Evolutionary conservation across 2,113 vertebrate genomes (phyloP).

Genomic region (Acanthochromis polyacanthus): DNA sequence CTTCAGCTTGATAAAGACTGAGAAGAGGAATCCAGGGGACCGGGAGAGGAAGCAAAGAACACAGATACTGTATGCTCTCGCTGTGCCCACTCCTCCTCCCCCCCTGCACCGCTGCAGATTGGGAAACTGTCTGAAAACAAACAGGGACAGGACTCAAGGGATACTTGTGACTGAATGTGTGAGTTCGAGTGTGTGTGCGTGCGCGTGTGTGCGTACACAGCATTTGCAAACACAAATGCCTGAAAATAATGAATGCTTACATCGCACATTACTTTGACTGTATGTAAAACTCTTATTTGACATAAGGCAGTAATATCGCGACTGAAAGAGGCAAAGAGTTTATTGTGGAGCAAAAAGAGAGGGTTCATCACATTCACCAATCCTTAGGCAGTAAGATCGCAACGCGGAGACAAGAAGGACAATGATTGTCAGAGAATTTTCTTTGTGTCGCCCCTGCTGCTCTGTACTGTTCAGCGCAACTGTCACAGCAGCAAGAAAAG

Average conservation of each 20-base stretch:
- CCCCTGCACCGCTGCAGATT: constrained; percentile 60
- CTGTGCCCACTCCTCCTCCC: constrained; percentile 43
- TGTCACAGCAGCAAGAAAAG: constrained; percentile 43
- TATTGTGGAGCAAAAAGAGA: constrained; percentile 32
- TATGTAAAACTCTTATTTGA: constrained; percentile 20
- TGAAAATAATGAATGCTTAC: constrained; percentile 44
- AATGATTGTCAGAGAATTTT: constrained; percentile 39
- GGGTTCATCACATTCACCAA: constrained; percentile 39
- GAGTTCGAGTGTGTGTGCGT: constrained; percentile 16
- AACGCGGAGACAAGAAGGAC: constrained; percentile 40
- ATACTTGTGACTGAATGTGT: constrained; percentile 55
- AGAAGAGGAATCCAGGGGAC: constrained; percentile 61
- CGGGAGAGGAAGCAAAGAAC: constrained; percentile 60
- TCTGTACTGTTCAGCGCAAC: constrained; percentile 33
- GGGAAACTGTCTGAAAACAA: constrained; percentile 71
- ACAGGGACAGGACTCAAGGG: constrained; percentile 74
- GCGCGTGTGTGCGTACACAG: constrained; percentile 15
- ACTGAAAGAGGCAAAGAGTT: constrained; percentile 32
- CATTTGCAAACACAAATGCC: constrained; percentile 42
- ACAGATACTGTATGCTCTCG: constrained; percentile 47
- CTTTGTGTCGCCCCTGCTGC: constrained; percentile 54
- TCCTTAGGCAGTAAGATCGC: constrained; percentile 36
- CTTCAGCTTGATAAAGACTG: constrained; percentile 74
- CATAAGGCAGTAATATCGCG: constrained; percentile 9
- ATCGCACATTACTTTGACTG: constrained; percentile 28